Percentiles rank a stretch among this genome's conserved stretches.
These are phyloP conservation scores for Thomomys bottae DNA, from an alignment of 2,113 vertebrate species.

Conservation along the genomic window DNA sequence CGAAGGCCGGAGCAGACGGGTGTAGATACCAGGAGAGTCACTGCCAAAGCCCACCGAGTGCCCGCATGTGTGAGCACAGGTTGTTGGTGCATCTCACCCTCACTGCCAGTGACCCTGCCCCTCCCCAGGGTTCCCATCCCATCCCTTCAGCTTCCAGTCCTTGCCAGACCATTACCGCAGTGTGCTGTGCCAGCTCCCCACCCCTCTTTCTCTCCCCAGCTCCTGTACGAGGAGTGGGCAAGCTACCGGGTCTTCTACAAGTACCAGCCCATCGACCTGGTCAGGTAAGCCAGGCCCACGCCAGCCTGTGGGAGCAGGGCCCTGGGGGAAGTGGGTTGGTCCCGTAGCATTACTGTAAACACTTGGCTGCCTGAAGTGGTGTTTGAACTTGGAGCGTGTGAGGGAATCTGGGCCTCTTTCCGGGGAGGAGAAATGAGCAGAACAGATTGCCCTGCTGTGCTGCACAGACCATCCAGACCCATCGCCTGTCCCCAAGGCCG, in stretches of 20 bases:
- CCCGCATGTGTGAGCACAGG: too few species aligned
- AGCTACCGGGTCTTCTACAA: conserved; percentile 97
- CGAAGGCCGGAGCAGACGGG: too few species aligned
- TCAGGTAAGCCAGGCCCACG: conserved; percentile 88
- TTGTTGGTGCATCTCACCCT: too few species aligned
- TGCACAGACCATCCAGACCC: accelerated
- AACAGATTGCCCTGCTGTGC: accelerated
- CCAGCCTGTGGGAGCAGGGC: not conserved
- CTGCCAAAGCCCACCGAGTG: too few species aligned
- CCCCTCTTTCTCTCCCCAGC: conserved; percentile 82
- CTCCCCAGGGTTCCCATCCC: not conserved
- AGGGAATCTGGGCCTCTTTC: not conserved
- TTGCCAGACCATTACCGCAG: too few species aligned
- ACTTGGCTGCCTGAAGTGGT: not conserved
- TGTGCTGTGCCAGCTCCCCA: too few species aligned
- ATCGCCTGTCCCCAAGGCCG: too few species aligned
- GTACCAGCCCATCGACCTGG: conserved; percentile 96
- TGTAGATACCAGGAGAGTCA: too few species aligned
- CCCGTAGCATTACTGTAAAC: not conserved
- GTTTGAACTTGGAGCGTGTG: not conserved
- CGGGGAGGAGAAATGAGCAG: not conserved
- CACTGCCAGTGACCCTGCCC: not conserved
- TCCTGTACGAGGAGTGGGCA: conserved; percentile 96
- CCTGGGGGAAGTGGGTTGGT: accelerated
- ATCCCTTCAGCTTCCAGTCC: not conserved